Evolutionary conservation across 2,888 invertebrate species (phyloP).

Genomic region (Latheticus oryzae): DNA sequence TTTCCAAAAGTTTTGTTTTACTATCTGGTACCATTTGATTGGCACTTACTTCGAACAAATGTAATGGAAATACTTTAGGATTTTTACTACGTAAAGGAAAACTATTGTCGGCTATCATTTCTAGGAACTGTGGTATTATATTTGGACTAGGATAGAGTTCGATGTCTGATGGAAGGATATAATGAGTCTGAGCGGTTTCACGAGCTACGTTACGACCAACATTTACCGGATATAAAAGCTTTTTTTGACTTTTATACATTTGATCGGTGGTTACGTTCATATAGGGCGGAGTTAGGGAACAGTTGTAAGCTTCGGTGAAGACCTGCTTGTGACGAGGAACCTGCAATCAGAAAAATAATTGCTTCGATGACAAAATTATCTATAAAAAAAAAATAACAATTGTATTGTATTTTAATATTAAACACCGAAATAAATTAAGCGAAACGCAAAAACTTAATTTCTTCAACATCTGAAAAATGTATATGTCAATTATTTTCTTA

Average conservation of each 20-base stretch:
- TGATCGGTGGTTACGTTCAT: constrained; percentile 72
- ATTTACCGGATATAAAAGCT: constrained; percentile 89
- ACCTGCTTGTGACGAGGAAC: constrained; percentile 76
- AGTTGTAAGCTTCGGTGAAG: constrained; percentile 75
- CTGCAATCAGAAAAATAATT: constrained; percentile 60
- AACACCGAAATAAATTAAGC: no score
- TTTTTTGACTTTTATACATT: constrained; percentile 84
- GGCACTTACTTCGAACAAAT: constrained; percentile 88
- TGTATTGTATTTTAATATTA: no score
- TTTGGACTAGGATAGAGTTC: constrained; percentile 91
- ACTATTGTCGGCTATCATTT: constrained; percentile 82
- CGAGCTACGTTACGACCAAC: constrained; percentile 91
- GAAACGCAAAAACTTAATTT: no score
- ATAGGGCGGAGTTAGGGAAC: constrained; percentile 78
- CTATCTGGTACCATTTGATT: constrained; percentile 76
- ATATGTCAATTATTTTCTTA: no score
- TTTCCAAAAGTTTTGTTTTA: constrained; percentile 75
- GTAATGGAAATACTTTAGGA: constrained; percentile 85
- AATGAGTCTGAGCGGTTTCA: constrained; percentile 84
- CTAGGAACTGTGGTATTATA: constrained; percentile 82
- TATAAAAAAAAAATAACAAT: no score
- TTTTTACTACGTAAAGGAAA: constrained; percentile 71
- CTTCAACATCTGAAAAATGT: no score
- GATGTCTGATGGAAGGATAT: constrained; percentile 87
- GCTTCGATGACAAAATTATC: neutral